Evolutionary conservation across 2,113 vertebrate species (phyloP), one percentile per base, ranked within the genome.

Genomic region (Perca flavescens): DNA sequence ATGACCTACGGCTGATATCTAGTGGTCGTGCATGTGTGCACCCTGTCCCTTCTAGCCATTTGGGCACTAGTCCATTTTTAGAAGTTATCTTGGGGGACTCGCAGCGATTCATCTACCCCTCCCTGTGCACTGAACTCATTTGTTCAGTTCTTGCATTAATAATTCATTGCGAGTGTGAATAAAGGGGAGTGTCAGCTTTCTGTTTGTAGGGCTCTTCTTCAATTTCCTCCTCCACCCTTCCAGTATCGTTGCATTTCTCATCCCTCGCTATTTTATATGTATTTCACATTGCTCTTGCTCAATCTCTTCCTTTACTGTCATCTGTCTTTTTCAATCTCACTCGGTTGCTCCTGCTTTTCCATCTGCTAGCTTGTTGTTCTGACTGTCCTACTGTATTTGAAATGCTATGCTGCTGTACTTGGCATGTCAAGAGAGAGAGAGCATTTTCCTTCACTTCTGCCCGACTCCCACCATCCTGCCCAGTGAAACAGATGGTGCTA

Each of bases 161-260:
- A 90, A 94, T 94, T 91, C 71, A 93, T 86, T 47, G 75, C 6
- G 25, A 80, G 77, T 54, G 61, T 83, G 83, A 91, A 80, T 60
- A 63, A 80, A 83, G 63, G 65, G 75, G 72, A 86, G 76, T 62
- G 75, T 90, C 62, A 34, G 83, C 74, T 86, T 83, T 86, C 79
- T 79, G 68, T 66, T 72, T 76, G 47, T 72, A 25, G 57, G 58
- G 10, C 31, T 85, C 7, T 4, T 84, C 76, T 64, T 81, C 80
- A 31, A 7, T 87, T 66, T 85, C 57, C 80, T 86, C 78, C 66
- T 85, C 47, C 28, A 69, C 66, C 73, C 47, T 36, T 76, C 74
- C 67, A 74, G 21, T 74, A 84, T 53, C 57, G 25, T 62, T 85
- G 36, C 58, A 50, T 80, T 67, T 72, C 25, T 79, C 77, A 36